Percentiles rank a stretch among this genome's conserved stretches.
These are phyloP conservation scores for Tiaroga cobitis DNA, from an alignment of 2,797 vertebrate species.

Conservation along the genomic window DNA sequence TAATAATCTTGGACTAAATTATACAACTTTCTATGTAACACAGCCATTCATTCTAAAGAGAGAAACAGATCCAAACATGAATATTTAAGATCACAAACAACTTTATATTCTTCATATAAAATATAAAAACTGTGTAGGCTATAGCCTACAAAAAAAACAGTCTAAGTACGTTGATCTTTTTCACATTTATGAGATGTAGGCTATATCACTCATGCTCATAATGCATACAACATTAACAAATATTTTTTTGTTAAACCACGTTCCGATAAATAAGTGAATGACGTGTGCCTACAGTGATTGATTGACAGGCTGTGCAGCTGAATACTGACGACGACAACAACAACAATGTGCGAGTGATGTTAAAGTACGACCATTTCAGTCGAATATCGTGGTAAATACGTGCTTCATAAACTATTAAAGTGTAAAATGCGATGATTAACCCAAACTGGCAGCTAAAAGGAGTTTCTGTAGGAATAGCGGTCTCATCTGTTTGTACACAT, in stretches of 20 bases:
- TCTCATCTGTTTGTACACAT: slow-evolving; percentile 53
- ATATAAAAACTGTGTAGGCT: background rate
- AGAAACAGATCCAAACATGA: background rate
- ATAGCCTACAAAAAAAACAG: background rate
- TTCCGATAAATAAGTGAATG: background rate
- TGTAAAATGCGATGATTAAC: background rate
- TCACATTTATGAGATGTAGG: background rate
- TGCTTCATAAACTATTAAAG: background rate
- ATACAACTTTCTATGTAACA: background rate
- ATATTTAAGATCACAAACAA: background rate
- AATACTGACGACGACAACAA: background rate
- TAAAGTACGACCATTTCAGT: background rate
- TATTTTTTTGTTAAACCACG: background rate
- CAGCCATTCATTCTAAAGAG: background rate
- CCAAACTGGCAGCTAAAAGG: background rate
- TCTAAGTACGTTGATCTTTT: background rate
- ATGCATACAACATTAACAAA: background rate
- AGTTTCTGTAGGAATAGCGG: background rate
- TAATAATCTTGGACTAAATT: background rate
- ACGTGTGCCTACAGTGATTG: background rate
- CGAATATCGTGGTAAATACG: background rate
- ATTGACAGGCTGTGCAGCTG: slow-evolving; percentile 13
- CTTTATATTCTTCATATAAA: background rate
- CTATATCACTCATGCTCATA: too few relatives aligned
- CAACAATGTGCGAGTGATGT: background rate